Conservation (phyloP, 2,797 vertebrate genomes). For the Champsocephalus esox region DNA sequence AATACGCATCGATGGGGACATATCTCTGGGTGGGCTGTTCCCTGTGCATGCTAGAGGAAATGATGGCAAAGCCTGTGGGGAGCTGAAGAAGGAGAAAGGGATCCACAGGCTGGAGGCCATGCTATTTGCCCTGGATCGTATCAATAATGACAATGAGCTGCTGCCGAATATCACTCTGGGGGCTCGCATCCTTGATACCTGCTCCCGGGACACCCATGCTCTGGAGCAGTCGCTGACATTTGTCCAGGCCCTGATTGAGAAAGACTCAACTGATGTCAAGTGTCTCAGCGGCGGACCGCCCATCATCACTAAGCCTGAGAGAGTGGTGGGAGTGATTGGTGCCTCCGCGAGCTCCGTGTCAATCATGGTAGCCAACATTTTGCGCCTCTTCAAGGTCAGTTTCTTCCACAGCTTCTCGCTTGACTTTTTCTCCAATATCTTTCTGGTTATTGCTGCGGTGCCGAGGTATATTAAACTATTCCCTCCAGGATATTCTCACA, state of each 20-base stretch:
- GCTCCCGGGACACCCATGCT: slow-evolving; percentile 95
- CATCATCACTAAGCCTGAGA: slow-evolving; percentile 95
- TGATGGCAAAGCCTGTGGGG: slow-evolving; percentile 94
- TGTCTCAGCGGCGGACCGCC: slow-evolving; percentile 93
- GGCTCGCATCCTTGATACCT: slow-evolving; percentile 95
- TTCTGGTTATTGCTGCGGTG: slow-evolving; percentile 11
- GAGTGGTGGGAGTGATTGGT: slow-evolving; percentile 95
- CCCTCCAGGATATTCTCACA: background rate
- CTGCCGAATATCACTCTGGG: slow-evolving; percentile 97
- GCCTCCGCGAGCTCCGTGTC: slow-evolving; percentile 96
- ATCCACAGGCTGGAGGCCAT: slow-evolving; percentile 97
- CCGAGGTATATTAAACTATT: background rate
- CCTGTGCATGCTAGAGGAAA: slow-evolving; percentile 92
- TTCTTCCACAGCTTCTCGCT: slow-evolving; percentile 8
- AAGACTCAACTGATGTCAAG: slow-evolving; percentile 95
- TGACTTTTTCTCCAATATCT: slow-evolving; percentile 10
- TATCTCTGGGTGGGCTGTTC: slow-evolving; percentile 95
- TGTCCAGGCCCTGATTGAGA: slow-evolving; percentile 96
- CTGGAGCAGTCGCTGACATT: slow-evolving; percentile 97
- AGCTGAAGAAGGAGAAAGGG: slow-evolving; percentile 97
- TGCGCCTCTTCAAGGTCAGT: slow-evolving; percentile 96
- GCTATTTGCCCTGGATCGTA: slow-evolving; percentile 95
- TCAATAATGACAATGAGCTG: slow-evolving; percentile 96
- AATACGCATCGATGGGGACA: slow-evolving; percentile 95
- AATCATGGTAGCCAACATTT: slow-evolving; percentile 99